Conservation (phyloP, 2,113 vertebrate genomes). For the Hippoglossus stenolepis region DNA sequence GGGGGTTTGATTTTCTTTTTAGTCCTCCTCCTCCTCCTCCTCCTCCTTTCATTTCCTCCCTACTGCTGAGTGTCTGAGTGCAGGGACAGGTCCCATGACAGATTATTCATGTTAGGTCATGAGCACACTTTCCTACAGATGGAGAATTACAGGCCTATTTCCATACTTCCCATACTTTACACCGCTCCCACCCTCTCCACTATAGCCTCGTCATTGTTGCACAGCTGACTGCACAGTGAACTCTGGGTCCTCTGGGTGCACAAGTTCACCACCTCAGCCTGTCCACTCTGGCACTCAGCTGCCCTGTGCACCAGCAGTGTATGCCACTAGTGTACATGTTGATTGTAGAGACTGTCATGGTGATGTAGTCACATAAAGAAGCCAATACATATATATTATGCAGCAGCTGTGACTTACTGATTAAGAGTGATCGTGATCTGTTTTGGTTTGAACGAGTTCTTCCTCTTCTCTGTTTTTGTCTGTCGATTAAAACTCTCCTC, state of each 20-base stretch:
- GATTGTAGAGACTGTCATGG: neutral
- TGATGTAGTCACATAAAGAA: neutral
- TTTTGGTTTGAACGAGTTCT: neutral
- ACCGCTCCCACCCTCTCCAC: conserved; percentile 19
- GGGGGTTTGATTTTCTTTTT: neutral
- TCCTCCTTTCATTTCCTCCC: conserved; percentile 2
- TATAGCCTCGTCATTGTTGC: conserved; percentile 21
- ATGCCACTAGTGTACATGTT: conserved; percentile 10
- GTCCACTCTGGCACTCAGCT: conserved; percentile 20
- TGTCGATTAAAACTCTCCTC: too few species aligned
- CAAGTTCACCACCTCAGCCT: conserved; percentile 33
- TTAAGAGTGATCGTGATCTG: neutral
- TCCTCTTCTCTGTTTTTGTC: too few species aligned
- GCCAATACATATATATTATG: neutral
- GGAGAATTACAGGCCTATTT: conserved; percentile 52
- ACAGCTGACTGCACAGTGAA: conserved; percentile 73
- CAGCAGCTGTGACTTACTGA: neutral
- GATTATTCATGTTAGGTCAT: conserved; percentile 28
- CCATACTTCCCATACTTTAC: conserved; percentile 21
- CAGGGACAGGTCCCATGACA: conserved; percentile 27
- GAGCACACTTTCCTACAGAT: conserved; percentile 29
- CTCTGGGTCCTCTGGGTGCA: conserved; percentile 43
- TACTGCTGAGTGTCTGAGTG: conserved; percentile 17
- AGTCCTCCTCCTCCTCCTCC: neutral
- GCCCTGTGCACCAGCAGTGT: neutral